These are phyloP conservation scores for Metopolophium dirhodum DNA, from an alignment of 1,140 invertebrate species.

Conservation along the genomic window DNA sequence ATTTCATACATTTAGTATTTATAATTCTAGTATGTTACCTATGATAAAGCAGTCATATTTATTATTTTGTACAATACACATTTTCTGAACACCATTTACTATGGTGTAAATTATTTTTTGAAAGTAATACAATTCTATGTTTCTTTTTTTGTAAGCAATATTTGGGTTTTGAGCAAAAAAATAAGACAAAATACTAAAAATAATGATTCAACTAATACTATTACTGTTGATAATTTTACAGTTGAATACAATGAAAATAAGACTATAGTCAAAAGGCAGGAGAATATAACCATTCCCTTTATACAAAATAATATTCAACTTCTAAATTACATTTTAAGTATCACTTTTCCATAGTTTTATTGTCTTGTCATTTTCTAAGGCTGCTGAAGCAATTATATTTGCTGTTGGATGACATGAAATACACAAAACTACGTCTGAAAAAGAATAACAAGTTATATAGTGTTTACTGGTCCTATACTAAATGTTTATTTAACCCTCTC, in stretches of 20 bases:
- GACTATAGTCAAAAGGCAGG: background rate
- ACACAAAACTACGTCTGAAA: conserved; percentile 92
- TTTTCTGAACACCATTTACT: background rate
- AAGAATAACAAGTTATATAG: background rate
- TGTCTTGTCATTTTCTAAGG: conserved; percentile 97
- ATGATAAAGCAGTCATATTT: background rate
- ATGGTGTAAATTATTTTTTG: background rate
- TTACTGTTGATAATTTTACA: background rate
- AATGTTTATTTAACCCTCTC: too few relatives aligned
- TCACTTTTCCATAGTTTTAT: conserved; percentile 99
- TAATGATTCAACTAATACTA: background rate
- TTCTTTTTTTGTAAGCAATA: background rate
- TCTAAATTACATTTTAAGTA: conserved; percentile 70
- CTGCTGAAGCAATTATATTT: conserved; percentile 98
- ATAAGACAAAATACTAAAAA: background rate
- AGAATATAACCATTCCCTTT: background rate
- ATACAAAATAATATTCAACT: background rate
- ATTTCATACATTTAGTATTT: background rate
- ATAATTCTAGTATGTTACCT: background rate
- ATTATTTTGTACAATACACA: background rate
- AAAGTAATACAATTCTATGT: background rate
- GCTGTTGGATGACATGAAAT: conserved; percentile 98
- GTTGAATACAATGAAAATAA: background rate
- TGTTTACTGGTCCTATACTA: too few relatives aligned
- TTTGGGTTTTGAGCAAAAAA: conserved; percentile 15